A percentile compares a stretch with the other conserved stretches of the same genome.
Evolutionary conservation across 2,113 vertebrate species (phyloP).

Genomic region (Urocolius indicus): DNA sequence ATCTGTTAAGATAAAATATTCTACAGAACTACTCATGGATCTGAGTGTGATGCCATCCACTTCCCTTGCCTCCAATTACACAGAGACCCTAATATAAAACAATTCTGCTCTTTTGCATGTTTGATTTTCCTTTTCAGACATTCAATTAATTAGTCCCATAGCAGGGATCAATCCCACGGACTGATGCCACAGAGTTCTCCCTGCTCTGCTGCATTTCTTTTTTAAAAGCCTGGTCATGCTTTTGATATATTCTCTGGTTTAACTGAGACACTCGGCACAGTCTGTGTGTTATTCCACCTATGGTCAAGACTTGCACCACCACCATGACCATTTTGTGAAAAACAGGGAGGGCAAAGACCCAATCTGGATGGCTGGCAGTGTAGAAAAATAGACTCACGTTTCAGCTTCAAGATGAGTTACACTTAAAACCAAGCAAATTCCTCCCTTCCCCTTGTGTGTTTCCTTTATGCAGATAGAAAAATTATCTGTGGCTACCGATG

Average conservation of each 20-base stretch:
- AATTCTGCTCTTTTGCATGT: background rate
- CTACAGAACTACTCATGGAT: background rate
- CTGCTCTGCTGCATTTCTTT: background rate
- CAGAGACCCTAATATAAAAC: background rate
- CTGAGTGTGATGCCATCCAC: background rate
- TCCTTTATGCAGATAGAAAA: slow-evolving; percentile 37
- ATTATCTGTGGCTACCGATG: background rate
- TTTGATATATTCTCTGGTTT: background rate
- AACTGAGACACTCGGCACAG: background rate
- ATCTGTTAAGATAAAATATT: slow-evolving; percentile 33
- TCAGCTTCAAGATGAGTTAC: background rate
- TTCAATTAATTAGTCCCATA: background rate
- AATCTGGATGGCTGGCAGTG: background rate
- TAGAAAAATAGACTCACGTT: background rate
- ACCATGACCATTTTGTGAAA: background rate
- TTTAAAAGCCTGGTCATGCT: background rate
- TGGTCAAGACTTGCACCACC: background rate
- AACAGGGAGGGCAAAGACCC: background rate
- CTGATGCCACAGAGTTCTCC: background rate
- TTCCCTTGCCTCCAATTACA: background rate
- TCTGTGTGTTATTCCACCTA: background rate
- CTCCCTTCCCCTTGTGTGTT: slow-evolving; percentile 30
- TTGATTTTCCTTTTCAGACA: background rate
- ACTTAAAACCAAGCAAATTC: background rate
- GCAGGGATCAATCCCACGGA: background rate